A percentile compares a stretch with the other conserved stretches of the same genome.
These are phyloP conservation scores for Rhincodon typus DNA, from an alignment of 2,797 vertebrate species.

Conservation along the genomic window DNA sequence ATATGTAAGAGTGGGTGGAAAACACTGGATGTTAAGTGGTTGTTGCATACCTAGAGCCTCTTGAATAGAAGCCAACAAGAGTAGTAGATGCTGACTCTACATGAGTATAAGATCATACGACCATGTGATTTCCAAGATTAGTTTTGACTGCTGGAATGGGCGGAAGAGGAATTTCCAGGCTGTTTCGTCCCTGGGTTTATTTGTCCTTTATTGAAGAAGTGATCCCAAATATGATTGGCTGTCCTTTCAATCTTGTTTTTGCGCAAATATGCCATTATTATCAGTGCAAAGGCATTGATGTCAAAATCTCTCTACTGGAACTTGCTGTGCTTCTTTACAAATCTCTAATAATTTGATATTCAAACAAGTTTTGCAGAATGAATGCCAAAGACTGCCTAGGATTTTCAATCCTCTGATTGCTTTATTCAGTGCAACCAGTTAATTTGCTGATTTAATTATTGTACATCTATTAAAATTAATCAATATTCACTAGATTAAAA, in stretches of 20 bases:
- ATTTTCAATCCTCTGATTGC: neutral
- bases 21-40: neutral
- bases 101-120: neutral
- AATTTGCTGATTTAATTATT: conserved; percentile 10
- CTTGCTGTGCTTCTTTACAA: neutral
- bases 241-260: too few relatives aligned
- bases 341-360: neutral
- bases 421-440: neutral
- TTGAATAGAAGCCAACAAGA: neutral
- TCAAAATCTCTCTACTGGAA: neutral
- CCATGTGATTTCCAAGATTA: neutral
- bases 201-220: neutral
- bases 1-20: neutral
- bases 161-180: neutral
- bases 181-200: neutral
- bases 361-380: neutral
- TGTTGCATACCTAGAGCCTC: neutral
- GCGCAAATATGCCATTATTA: neutral
- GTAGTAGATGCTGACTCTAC: neutral
- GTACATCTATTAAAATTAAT: neutral
- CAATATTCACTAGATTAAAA: neutral
- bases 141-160: neutral
- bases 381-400: neutral
- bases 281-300: too few relatives aligned
- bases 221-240: neutral